Evolutionary conservation across 2,888 invertebrate genomes (phyloP).

Genomic region (Pristionchus entomophagus): DNA sequence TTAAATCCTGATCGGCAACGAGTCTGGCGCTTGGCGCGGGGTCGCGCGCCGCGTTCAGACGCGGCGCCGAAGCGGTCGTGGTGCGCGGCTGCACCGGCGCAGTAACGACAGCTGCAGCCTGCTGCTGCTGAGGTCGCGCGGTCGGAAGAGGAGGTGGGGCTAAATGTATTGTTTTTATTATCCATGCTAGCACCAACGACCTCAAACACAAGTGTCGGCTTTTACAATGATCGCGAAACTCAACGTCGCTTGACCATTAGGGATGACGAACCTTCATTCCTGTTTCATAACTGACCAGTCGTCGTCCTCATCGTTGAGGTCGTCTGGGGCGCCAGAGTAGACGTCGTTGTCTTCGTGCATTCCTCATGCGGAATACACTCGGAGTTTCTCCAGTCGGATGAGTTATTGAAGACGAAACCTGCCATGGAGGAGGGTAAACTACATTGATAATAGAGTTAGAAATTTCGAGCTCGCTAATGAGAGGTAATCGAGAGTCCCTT

Average conservation of each 20-base stretch:
- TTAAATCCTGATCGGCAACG: constrained; percentile 12
- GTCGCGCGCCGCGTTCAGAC: neutral
- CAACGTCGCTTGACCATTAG: constrained; percentile 37
- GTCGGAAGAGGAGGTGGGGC: neutral
- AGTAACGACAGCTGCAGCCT: neutral
- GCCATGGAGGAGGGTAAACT: too few species aligned
- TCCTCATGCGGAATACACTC: constrained; percentile 62
- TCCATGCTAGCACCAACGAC: too few species aligned
- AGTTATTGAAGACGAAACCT: constrained; percentile 61
- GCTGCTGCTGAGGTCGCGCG: neutral
- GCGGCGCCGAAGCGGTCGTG: neutral
- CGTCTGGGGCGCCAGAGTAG: constrained; percentile 45
- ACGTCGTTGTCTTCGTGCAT: constrained; percentile 49
- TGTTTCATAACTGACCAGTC: neutral
- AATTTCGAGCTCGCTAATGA: too few species aligned
- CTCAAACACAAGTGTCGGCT: too few species aligned
- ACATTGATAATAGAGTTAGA: too few species aligned
- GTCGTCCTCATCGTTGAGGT: constrained; percentile 45
- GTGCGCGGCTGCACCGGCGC: neutral
- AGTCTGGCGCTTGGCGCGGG: neutral
- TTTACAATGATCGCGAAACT: neutral
- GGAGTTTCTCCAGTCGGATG: constrained; percentile 62
- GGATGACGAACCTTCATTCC: neutral
- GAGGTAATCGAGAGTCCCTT: too few species aligned
- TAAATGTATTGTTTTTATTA: neutral